Base-by-base conservation (phyloP, 1,140 invertebrate genomes). In the Drosophila orena region DNA sequence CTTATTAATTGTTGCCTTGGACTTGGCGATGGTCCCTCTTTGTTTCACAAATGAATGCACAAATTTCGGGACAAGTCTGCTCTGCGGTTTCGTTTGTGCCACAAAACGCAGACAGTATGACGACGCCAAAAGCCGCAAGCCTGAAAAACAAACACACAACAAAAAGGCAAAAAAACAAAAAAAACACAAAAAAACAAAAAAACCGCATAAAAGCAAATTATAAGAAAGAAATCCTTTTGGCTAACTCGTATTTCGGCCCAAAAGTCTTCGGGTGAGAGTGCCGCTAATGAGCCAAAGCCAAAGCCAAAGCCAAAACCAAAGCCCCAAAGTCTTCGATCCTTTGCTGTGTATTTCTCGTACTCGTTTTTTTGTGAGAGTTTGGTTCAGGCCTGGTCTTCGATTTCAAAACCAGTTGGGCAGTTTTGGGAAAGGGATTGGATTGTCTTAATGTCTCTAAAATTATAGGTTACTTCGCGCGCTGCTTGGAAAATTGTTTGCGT, bases 21-120 rank as follows among this genome's bases (percentile, higher is more conserved):
- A 73, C 84, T 84, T 84, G 77, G 50, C 43, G 40, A 60, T 70
- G 35, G 55, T 35, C 46, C 56, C 65, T 71, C 85, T 83, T 79
- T 74, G 59, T 62, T 88, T 91, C 69, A 89, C 89, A 91, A 91
- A 89, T 89, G 89, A 91, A 84, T 91, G 89, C 83, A 91, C 89
- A 89, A 90, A 65, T 81, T 91, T 91, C 75, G 73, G 64, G 77
- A 77, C 62, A 90, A 75, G 84, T 60, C 76, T 79, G 84, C 66
- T 43, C 54, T 86, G 83, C 71, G 64, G 64, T 70, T 71, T 71
- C 80, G 85, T 88, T 89, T 76, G 46, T 62, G 79, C 37, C 88
- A 79, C 77, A 58, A 71, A 57, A 79, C 56, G 72, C 79, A 91
- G 89, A 91, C 89, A 81, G 89, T 91, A 91, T 91, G 89, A 89